Percentiles rank a stretch among this genome's conserved stretches.
Evolutionary conservation across 2,888 invertebrate genomes (phyloP).

Genomic region (Doris montereyensis): DNA sequence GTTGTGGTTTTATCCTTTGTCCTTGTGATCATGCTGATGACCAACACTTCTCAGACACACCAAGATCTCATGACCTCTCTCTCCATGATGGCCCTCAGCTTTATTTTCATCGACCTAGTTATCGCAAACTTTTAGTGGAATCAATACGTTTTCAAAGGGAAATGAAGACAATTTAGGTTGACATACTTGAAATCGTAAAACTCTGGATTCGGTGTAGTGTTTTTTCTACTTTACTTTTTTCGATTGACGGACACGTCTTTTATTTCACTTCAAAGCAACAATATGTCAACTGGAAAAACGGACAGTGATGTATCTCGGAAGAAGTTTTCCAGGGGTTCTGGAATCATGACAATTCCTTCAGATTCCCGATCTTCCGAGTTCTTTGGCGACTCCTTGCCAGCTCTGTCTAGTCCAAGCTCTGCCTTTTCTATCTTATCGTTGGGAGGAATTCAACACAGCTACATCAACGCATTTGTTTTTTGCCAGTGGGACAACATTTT

Average conservation of each 20-base stretch:
- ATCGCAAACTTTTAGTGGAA: slow-evolving; percentile 68
- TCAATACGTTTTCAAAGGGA: slow-evolving; percentile 65
- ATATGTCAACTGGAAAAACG: too few species aligned
- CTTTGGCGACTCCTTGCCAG: too few species aligned
- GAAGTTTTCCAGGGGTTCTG: too few species aligned
- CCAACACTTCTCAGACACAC: slow-evolving; percentile 51
- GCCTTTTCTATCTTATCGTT: slow-evolving; percentile 57
- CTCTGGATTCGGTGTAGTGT: too few species aligned
- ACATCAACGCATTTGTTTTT: slow-evolving; percentile 58
- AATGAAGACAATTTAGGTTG: slow-evolving; percentile 48
- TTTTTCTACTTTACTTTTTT: too few species aligned
- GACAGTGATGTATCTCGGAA: too few species aligned
- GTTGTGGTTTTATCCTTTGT: slow-evolving; percentile 55
- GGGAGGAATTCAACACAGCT: slow-evolving; percentile 48
- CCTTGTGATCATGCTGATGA: slow-evolving; percentile 60
- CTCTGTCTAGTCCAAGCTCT: slow-evolving; percentile 63
- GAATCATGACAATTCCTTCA: too few species aligned
- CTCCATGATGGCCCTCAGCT: slow-evolving; percentile 63
- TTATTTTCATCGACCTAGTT: slow-evolving; percentile 64
- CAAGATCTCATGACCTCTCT: slow-evolving; percentile 51
- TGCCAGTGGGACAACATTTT: slow-evolving; percentile 71
- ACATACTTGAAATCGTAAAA: too few species aligned
- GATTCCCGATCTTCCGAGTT: too few species aligned
- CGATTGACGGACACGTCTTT: too few species aligned
- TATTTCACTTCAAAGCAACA: too few species aligned